Base-by-base conservation (phyloP, 2,888 invertebrate species). In the Mythimna vitellina region DNA sequence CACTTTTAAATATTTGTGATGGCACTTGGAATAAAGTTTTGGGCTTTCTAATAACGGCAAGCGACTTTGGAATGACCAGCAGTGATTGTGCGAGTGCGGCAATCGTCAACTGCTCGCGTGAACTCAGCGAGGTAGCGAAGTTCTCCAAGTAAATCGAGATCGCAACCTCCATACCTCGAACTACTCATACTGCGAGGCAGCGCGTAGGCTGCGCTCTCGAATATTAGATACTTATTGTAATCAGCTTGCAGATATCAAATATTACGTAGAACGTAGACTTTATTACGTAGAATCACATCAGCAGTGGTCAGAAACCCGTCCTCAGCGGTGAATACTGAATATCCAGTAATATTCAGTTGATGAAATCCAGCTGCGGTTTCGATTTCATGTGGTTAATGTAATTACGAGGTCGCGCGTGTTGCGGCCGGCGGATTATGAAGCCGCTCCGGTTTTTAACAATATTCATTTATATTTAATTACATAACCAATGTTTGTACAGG, bases 11-110 rank as follows among this genome's bases (percentile, higher is more conserved):
- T 9, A 35, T 35, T 35, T 8, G 35, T 35, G 9, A 35, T 8
- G 35, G 35, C 9, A 35, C 35, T 35, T 35, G 35, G 9, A 9
- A 9, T 7, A 35, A 35, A 9, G 35, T 35, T 1, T 38, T 38
- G 8, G 38, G 9, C 2, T 9, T 38, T 38, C 38, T 38, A 38
- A 38, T 99, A 12, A 99, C 99, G 0, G 99, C 98, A 87, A 99
- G 96, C 32, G 99, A 99, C 96, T 99, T 99, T 7, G 99, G 99
- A 91, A 99, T 99, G 80, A 99, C 98, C 87, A 99, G 96, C 76
- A 99, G 97, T 4, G 99, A 98, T 87, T 97, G 97, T 14, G 98
- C 98, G 89, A 98, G 98, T 89, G 98, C 98, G 0, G 98, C 98
- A 81, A 98, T 98, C 0, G 99, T 99, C 86, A 99, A 96, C 94